A percentile compares a stretch with the other conserved stretches of the same genome.
Conservation (phyloP, 2,113 vertebrate species). For the Anarhynchus alexandrinus region DNA sequence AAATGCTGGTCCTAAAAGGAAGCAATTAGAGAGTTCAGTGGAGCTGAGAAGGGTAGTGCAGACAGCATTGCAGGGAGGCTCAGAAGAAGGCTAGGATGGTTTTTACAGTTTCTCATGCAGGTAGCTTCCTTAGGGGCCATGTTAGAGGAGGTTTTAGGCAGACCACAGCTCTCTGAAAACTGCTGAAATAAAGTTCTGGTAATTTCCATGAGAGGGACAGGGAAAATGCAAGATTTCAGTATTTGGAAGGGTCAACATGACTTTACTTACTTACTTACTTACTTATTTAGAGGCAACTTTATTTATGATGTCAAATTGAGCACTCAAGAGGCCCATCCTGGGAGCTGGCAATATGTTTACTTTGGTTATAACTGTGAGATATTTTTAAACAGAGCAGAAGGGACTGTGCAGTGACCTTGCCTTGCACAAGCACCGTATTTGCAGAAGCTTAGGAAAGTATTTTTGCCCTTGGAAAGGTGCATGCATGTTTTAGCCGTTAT, state of each 20-base stretch:
- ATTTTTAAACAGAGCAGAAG: neutral
- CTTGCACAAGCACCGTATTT: neutral
- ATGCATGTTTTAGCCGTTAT: neutral
- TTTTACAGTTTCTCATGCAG: neutral
- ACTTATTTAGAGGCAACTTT: neutral
- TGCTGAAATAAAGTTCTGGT: neutral
- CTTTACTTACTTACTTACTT: neutral
- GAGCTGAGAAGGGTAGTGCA: neutral
- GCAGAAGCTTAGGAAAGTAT: neutral
- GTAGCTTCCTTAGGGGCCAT: neutral
- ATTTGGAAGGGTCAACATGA: neutral
- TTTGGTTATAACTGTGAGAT: neutral
- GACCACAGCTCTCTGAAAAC: neutral
- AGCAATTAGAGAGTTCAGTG: neutral
- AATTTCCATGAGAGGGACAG: neutral
- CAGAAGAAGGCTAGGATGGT: neutral
- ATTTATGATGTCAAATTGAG: neutral
- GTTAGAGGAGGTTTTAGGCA: neutral
- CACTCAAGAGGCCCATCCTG: neutral
- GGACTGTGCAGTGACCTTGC: neutral
- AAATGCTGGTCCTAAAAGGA: neutral
- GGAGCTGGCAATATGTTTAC: neutral
- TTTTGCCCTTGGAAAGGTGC: neutral
- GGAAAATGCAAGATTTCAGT: neutral
- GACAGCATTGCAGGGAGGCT: neutral